A percentile compares a stretch with the other conserved stretches of the same genome.
These are phyloP conservation scores for Operophtera brumata DNA, from an alignment of 2,888 invertebrate species.

Conservation along the genomic window DNA sequence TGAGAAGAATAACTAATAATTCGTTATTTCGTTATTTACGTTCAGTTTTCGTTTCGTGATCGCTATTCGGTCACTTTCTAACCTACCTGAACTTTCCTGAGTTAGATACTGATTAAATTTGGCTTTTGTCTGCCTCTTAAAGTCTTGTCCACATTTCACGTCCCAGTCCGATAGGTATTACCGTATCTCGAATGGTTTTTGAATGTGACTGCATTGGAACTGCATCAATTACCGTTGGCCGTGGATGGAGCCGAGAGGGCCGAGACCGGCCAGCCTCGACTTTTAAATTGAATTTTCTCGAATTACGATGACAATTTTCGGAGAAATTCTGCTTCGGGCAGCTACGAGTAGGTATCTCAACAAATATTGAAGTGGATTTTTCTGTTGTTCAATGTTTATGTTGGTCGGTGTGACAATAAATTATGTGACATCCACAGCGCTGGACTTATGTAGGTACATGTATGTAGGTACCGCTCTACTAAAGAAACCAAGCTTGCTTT, in stretches of 20 bases:
- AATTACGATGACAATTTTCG: slow-evolving; percentile 36
- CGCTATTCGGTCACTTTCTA: too few species aligned
- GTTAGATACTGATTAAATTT: too few species aligned
- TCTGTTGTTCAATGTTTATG: not conserved
- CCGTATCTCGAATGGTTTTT: slow-evolving; percentile 45
- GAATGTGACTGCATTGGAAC: slow-evolving; percentile 54
- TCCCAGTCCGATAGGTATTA: slow-evolving; percentile 17
- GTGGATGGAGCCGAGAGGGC: slow-evolving; percentile 31
- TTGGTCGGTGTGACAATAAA: not conserved
- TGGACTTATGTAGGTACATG: too few species aligned
- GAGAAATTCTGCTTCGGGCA: slow-evolving; percentile 9
- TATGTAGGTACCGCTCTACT: not conserved
- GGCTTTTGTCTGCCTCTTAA: too few species aligned
- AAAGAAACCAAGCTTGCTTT: too few species aligned
- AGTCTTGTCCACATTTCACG: slow-evolving; percentile 7
- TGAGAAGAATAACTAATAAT: too few species aligned
- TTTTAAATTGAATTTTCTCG: slow-evolving; percentile 33
- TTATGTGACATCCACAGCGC: too few species aligned
- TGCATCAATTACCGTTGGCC: slow-evolving; percentile 60
- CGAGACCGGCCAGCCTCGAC: slow-evolving; percentile 7
- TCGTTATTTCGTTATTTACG: too few species aligned
- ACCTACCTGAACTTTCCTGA: too few species aligned
- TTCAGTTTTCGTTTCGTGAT: too few species aligned
- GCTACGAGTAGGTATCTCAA: slow-evolving; percentile 4
- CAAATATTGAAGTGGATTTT: not conserved